Base-by-base conservation (phyloP, 2,797 vertebrate species). In the Rhabdomys pumilio region DNA sequence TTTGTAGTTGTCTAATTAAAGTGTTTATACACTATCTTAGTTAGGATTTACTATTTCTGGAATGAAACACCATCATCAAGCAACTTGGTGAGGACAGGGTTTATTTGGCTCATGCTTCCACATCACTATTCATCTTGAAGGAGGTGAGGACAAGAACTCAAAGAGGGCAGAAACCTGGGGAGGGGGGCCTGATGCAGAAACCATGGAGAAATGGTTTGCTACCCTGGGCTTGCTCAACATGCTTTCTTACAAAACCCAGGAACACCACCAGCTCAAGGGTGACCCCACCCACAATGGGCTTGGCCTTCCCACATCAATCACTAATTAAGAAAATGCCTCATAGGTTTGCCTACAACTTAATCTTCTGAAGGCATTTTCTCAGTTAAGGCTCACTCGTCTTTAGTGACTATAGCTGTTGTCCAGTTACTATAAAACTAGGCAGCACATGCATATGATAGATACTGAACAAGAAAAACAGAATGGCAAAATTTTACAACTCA, bases 391-490 rank as follows among this genome's bases (percentile, higher is more conserved):
- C 2, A 17, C 4, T 19, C 24, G 2, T 83, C 41, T 84, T 50
- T 26, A 22, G 17, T 65, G 10, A 65, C 10, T 84, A 5, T 65
- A 65, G 15, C 82, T 84, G 63, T 3, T 84, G 29, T 84, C 17
- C 20, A 47, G 61, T 65, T 65, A 5, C 1, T 50, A 22, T 14
- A 65, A 63, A 31, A 31, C n/a, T 84, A 84, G 29, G 15, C 38
- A 44, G 26, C 9, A 29, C 59, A 63, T 63, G 14, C 47, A 4
- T 77, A 55, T 83, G 4, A 73, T 47, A 81, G 34, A 44, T 80
- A 83, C 61, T 92, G 92, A 92, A 53, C 80, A 94, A 72, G 10
- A 15, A 82, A 77, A 65, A 85, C 61, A 89, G 29, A 89, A 91
- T 79, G 19, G 2, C 10, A 17, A 96, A 20, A 81, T 72, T 94